A percentile compares a stretch with the other conserved stretches of the same genome.
These are phyloP conservation scores for Venustoraphidia nigricollis DNA, from an alignment of 2,888 invertebrate genomes.

Conservation along the genomic window DNA sequence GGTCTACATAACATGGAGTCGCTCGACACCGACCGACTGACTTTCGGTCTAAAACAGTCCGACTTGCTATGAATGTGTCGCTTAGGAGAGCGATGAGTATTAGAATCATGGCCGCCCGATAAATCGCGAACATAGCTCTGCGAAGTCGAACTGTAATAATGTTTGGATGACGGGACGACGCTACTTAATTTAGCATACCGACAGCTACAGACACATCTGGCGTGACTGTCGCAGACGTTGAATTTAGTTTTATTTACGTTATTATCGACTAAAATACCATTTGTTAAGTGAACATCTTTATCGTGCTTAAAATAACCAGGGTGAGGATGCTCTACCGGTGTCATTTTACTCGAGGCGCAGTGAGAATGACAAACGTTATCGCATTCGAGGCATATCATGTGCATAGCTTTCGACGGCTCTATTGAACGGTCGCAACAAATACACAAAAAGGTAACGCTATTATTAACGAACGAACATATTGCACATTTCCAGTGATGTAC, in stretches of 20 bases:
- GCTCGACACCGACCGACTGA: conserved; percentile 46
- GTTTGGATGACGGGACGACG: conserved; percentile 17
- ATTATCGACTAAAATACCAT: conserved; percentile 1
- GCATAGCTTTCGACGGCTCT: conserved; percentile 8
- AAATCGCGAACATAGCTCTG: conserved; percentile 2
- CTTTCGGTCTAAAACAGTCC: conserved; percentile 32
- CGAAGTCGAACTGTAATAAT: conserved; percentile 4
- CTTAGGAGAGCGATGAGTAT: conserved; percentile 26
- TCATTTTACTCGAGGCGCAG: conserved; percentile 14
- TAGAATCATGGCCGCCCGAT: background rate
- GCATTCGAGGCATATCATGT: conserved; percentile 24
- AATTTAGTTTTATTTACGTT: background rate
- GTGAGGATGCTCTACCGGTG: conserved; percentile 23
- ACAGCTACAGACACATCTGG: conserved; percentile 26
- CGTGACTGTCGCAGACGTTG: conserved; percentile 16
- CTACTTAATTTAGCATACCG: conserved; percentile 21
- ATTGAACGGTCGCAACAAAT: conserved; percentile 13
- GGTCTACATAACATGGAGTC: conserved; percentile 37
- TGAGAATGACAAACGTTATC: conserved; percentile 24
- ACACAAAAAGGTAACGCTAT: conserved; percentile 16
- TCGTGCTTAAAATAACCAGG: background rate
- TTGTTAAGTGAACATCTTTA: background rate
- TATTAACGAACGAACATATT: conserved; percentile 20
- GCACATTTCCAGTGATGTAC: conserved; percentile 23
- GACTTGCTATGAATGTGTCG: conserved; percentile 31